A percentile compares a stretch with the other conserved stretches of the same genome.
Conservation (phyloP, 2,888 invertebrate species). For the Neoascia interrupta region DNA sequence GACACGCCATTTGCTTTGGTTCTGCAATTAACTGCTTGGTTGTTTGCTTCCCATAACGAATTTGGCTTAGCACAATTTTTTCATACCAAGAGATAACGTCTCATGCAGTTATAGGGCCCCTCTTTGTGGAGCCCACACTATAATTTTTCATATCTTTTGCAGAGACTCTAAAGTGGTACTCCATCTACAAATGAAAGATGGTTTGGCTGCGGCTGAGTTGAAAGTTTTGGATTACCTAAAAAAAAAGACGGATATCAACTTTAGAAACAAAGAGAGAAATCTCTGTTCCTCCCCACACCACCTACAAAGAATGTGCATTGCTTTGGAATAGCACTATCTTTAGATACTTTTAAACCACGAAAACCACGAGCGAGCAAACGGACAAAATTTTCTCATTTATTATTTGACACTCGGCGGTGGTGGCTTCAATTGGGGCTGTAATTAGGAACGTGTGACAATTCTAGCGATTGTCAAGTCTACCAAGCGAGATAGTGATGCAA, state of each 20-base stretch:
- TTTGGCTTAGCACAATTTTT: slow-evolving; percentile 28
- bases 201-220: too few species aligned
- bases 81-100: slow-evolving; percentile 43
- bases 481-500: slow-evolving; percentile 22
- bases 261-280: slow-evolving; percentile 56
- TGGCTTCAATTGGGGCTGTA: slow-evolving; percentile 45
- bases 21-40: slow-evolving; percentile 53
- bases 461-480: slow-evolving; percentile 25
- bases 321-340: too few species aligned
- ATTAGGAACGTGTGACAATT: slow-evolving; percentile 66
- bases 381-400: slow-evolving; percentile 58
- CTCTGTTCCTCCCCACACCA: slow-evolving; percentile 18
- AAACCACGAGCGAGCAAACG: slow-evolving; percentile 3
- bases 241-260: slow-evolving; percentile 34
- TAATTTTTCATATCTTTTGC: slow-evolving; percentile 48
- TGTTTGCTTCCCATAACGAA: slow-evolving; percentile 61
- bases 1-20: slow-evolving; percentile 39
- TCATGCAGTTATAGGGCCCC: slow-evolving; percentile 39
- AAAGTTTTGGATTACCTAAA: not conserved
- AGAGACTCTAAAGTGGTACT: too few species aligned
- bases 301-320: slow-evolving; percentile 34
- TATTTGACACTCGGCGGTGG: slow-evolving; percentile 54
- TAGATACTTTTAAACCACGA: slow-evolving; percentile 24
- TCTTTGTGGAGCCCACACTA: slow-evolving; percentile 5
- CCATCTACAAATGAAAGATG: too few species aligned